Evolutionary conservation across 2,888 invertebrate species (phyloP), one percentile per base, ranked within the genome.

Genomic region (Microplitis deprimator): DNA sequence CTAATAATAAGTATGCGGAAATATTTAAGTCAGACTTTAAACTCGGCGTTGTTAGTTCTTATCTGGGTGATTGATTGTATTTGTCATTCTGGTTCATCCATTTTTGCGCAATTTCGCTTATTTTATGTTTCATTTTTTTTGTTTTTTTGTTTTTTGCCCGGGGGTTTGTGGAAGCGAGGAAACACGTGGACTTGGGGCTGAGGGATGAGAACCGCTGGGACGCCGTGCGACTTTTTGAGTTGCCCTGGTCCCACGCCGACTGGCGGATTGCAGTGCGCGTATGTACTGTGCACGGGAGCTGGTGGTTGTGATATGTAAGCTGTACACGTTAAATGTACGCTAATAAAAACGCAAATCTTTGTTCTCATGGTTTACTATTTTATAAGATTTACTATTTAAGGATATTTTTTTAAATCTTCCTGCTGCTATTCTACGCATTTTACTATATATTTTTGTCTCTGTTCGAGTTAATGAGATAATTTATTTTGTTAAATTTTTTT

Each of bases 221-320:
- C 84, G 85, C 85, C 89, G 88, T 89, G 89, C 87, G 89, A 89
- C 89, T 89, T 89, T 89, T 89, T 88, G 83, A 87, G 84, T 83
- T 85, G 85, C 84, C 85, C 84, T 88, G 88, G 87, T 89, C 89
- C 86, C 89, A 89, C 89, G 89, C 87, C 83, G 85, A 83, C 83
- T 84, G 17, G 13, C 62, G 85, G 83, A 84, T 83, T 83, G 81
- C 83, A 83, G 82, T 83, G 80, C 82, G 79, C 79, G 68, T 74
- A 20, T 68, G 68, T 6, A 59, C 62, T 69, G 65, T 74, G 79
- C 77, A 71, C 77, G 71, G 68, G 72, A 76, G 71, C 41, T 64
- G 29, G 60, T 40, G 75, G 68, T 16, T 59, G 29, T 29, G 70
- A 50, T 50, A 65, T 50, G 59, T 39, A 29, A 29, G 16, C 62